Base-by-base conservation (phyloP, 2,888 invertebrate genomes). In the Junonia oenone region DNA sequence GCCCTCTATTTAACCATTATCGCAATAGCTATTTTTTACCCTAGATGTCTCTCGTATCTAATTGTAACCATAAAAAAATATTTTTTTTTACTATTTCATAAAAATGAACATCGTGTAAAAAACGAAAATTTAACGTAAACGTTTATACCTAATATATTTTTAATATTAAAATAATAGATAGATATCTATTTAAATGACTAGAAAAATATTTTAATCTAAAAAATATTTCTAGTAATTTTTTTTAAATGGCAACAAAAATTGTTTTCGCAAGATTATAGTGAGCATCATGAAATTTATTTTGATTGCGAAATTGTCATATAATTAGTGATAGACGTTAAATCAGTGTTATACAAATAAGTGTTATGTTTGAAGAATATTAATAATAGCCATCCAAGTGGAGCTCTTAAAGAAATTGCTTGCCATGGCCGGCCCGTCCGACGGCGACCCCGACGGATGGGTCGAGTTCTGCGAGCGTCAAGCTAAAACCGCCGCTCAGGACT, bases 401-500 rank as follows among this genome's bases (percentile, higher is more conserved):
- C 84, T 89, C 75, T 62, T 90, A 81, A 85, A 78, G 83, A 87
- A 78, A 78, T 74, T 90, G 73, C 78, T 89, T 69, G 88, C 83
- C 79, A 89, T 90, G 90, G 80, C 84, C 73, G 91, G 91, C 81
- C 90, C 91, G 77, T 91, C 91, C 83, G 92, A 92, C 75, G 91
- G 92, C 71, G 93, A 92, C 66, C 80, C 91, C 76, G 92, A 92
- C 76, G 92, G 92, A 81, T 96, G 96, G 96, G 92, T 93, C 75
- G 95, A 96, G 80, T 95, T 96, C 81, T 96, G 96, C 87, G 96
- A 96, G 83, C 93, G 96, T 78, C 97, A 97, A 87, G 96, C 96
- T 58, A 93, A 93, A 72, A 92, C 94, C 59, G 95, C 97, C 55
- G 96, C 96, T 59, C 94, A 95, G 72, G 96, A 97, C 85, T 97